These are phyloP conservation scores for Calcarius lapponicus DNA, from an alignment of 2,797 vertebrate species.

Conservation along the genomic window DNA sequence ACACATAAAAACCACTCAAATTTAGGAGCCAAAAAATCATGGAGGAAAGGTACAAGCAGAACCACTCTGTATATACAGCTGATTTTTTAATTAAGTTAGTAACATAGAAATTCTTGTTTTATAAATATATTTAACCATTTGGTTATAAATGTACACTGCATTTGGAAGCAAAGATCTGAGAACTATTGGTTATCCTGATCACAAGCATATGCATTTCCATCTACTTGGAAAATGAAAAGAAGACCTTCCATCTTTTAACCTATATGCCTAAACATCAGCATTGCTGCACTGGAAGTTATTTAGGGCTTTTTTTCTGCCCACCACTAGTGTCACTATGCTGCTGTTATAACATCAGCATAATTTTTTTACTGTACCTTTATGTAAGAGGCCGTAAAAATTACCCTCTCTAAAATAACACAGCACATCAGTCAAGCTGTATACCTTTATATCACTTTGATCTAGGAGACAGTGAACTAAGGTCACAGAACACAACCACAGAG, in stretches of 20 bases:
- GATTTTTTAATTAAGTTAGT: not conserved
- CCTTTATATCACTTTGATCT: not conserved
- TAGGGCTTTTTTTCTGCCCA: not conserved
- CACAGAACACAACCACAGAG: not conserved
- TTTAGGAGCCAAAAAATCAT: not conserved
- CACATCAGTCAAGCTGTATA: not conserved
- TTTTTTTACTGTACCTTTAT: not conserved
- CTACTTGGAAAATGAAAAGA: not conserved
- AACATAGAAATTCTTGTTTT: not conserved
- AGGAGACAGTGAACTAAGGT: not conserved
- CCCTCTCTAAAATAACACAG: not conserved
- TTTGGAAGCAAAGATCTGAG: not conserved
- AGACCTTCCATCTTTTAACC: not conserved
- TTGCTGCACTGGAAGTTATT: not conserved
- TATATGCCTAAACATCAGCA: not conserved
- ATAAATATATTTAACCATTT: not conserved
- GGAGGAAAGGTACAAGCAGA: not conserved
- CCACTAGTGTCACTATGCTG: not conserved
- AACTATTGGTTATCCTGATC: not conserved
- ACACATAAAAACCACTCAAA: not conserved
- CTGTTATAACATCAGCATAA: not conserved
- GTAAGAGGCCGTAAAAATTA: not conserved
- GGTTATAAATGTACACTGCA: accelerated
- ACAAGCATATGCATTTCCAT: not conserved
- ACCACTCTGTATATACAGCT: not conserved